These are phyloP conservation scores for Erethizon dorsatum DNA, from an alignment of 2,797 vertebrate genomes.

Conservation along the genomic window DNA sequence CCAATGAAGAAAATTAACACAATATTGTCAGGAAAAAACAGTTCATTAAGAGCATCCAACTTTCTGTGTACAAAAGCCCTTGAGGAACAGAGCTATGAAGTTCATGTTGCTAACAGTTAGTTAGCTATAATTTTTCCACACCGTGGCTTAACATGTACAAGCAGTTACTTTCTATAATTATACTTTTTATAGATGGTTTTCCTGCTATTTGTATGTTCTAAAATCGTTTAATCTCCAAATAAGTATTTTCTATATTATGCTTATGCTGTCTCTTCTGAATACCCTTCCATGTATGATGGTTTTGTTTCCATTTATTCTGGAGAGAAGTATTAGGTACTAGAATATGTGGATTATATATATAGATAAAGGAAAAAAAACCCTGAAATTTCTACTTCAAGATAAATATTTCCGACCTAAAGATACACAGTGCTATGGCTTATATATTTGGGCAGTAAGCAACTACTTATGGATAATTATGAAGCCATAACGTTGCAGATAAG, in stretches of 20 bases:
- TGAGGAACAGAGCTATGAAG: not conserved
- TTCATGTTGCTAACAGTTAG: not conserved
- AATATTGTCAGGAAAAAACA: not conserved
- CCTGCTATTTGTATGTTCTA: not conserved
- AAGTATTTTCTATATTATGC: not conserved
- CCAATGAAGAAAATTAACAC: not conserved
- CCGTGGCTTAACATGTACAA: not conserved
- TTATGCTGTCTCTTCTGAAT: not conserved
- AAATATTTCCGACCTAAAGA: slow-evolving; percentile 44
- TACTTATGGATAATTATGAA: slow-evolving; percentile 26
- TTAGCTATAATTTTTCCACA: not conserved
- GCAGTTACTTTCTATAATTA: not conserved
- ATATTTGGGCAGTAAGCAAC: not conserved
- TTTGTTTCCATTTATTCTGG: not conserved
- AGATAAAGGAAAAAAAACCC: not conserved
- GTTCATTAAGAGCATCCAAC: not conserved
- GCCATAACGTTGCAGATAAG: not conserved
- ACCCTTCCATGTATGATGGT: not conserved
- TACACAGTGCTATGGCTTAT: not conserved
- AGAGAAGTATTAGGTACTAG: not conserved
- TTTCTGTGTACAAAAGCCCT: not conserved
- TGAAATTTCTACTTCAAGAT: slow-evolving; percentile 23
- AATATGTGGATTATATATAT: not conserved
- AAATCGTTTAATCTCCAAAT: not conserved
- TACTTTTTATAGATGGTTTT: slow-evolving; percentile 4